Base-by-base conservation (phyloP, 2,113 vertebrate species). In the Engraulis encrasicolus region DNA sequence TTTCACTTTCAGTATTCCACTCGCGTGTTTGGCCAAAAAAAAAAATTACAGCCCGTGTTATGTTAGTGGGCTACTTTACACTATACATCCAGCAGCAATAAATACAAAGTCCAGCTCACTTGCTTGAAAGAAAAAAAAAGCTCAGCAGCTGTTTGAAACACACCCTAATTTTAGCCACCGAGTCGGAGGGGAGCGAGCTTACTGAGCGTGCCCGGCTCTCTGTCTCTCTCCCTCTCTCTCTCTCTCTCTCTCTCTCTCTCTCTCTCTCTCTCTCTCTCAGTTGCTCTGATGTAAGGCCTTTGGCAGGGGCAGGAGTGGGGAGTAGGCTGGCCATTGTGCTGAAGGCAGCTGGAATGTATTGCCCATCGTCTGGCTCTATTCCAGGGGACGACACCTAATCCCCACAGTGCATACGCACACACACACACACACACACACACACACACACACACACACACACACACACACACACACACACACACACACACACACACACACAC, bases 121-220 rank as follows among this genome's bases (percentile, higher is more conserved):
- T 88, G n/a, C n/a, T n/a, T n/a, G n/a, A n/a, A n/a, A n/a, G n/a
- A n/a, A n/a, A n/a, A 45, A 45, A 93, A 94, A 27, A 92, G 92
- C 92, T 93, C 50, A 91, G 92, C 93, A 87, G 85, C 93, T 93
- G 95, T 91, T 91, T 89, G 86, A 88, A 89, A 87, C 87, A 95
- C 94, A 92, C 93, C n/a, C 95, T 96, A 95, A 96, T 96, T 97
- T 96, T 95, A 96, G 93, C 92, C 85, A 90, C 93, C 94, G 94
- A 94, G n/a, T n/a, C n/a, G n/a, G n/a, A n/a, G n/a, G n/a, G n/a
- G n/a, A n/a, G n/a, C n/a, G n/a, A n/a, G 94, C 94, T 95, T 95
- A 94, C 91, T 93, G 94, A 92, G 91, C 90, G 86, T 86, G 91
- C 88, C n/a, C n/a, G n/a, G n/a, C n/a, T n/a, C n/a, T n/a, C n/a